A percentile compares a stretch with the other conserved stretches of the same genome.
Conservation (phyloP, 2,113 vertebrate species). For the Cochlearius cochlearius region DNA sequence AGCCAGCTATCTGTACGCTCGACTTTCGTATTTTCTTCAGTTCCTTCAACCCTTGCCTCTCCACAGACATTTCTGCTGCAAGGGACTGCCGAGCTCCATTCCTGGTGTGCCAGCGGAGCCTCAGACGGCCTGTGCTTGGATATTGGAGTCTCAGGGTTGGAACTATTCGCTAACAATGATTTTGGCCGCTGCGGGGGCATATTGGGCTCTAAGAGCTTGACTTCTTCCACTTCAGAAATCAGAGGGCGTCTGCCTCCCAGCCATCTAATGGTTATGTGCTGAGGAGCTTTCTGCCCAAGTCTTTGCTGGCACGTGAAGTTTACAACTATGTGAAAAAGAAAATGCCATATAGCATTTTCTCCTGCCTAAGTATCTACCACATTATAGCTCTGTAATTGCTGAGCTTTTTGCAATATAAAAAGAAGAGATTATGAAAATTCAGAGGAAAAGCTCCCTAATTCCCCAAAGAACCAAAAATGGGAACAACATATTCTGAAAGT, state of each 20-base stretch:
- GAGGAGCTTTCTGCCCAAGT: neutral
- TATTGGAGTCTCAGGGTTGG: neutral
- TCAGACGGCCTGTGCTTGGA: neutral
- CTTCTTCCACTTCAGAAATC: neutral
- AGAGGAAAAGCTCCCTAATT: neutral
- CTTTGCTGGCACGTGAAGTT: neutral
- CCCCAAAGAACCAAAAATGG: slow-evolving; percentile 27
- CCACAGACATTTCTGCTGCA: neutral
- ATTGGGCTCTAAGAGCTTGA: neutral
- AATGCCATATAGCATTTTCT: neutral
- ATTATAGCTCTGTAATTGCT: neutral
- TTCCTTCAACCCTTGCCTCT: neutral
- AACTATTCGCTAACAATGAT: neutral
- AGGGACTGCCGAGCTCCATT: neutral
- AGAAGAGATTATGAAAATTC: neutral
- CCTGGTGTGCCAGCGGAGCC: neutral
- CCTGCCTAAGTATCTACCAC: neutral
- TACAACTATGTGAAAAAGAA: neutral
- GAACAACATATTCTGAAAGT: slow-evolving; percentile 42
- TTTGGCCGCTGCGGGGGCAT: neutral
- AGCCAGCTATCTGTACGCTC: neutral
- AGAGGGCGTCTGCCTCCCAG: neutral
- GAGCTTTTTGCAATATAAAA: neutral
- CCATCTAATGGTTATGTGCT: neutral
- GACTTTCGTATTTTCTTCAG: neutral